phyloP scores from a whole-genome alignment of 2,113 vertebrate species.

The Taxidea taxus region DNA sequence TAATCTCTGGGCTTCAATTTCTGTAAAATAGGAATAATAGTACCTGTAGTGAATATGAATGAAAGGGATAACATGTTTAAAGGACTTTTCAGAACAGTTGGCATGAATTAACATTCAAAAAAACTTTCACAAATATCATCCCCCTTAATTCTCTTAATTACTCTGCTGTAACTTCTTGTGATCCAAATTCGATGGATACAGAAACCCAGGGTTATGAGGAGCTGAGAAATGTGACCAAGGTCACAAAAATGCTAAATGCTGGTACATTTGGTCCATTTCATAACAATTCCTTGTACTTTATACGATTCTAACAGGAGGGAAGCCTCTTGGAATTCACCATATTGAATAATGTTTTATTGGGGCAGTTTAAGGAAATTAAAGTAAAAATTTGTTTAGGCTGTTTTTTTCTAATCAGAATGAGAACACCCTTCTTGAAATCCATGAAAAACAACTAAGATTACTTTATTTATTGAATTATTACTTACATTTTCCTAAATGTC shows the following conservation, averaged over 20 bases:
- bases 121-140: neutral
- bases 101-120: neutral
- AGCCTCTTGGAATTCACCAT: neutral
- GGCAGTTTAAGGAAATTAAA: neutral
- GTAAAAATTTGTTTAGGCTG: neutral
- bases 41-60: neutral
- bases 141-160: neutral
- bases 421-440: neutral
- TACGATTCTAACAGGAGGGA: neutral
- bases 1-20: neutral
- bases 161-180: neutral
- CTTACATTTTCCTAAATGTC: neutral
- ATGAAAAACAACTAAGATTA: neutral
- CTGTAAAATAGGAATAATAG: neutral
- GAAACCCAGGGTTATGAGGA: neutral
- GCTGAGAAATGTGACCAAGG: neutral
- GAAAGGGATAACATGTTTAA: neutral
- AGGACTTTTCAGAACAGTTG: neutral
- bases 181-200: neutral
- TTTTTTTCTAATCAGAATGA: neutral
- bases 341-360: neutral
- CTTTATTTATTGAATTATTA: neutral
- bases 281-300: neutral
- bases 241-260: neutral
- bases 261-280: neutral